These are phyloP conservation scores for Formicarius rufipectus DNA, from an alignment of 2,113 vertebrate species.

Conservation along the genomic window DNA sequence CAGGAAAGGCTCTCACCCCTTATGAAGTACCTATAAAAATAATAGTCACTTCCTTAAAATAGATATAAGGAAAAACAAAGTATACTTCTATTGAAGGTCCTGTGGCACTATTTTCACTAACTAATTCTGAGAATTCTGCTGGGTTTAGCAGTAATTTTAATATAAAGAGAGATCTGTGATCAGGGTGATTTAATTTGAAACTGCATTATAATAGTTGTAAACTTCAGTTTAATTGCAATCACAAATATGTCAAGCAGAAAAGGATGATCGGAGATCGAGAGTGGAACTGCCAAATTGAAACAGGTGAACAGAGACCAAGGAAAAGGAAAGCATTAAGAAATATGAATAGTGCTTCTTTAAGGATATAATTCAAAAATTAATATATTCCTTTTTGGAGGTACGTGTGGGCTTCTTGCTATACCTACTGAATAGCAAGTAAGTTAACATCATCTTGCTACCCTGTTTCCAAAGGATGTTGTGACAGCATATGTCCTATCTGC, in stretches of 20 bases:
- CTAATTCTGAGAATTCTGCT: background rate
- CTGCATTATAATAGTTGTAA: background rate
- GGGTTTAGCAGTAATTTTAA: background rate
- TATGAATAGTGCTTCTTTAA: background rate
- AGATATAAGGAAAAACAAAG: background rate
- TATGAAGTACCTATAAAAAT: background rate
- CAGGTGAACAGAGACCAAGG: background rate
- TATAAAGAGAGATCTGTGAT: background rate
- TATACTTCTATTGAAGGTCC: background rate
- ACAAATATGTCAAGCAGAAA: background rate
- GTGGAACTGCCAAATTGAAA: background rate
- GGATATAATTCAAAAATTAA: background rate
- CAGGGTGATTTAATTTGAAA: background rate
- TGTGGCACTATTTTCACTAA: background rate
- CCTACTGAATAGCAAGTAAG: background rate
- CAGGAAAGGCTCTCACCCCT: background rate
- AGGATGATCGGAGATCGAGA: background rate
- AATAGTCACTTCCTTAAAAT: background rate
- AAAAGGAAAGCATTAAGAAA: background rate
- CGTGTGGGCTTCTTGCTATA: background rate
- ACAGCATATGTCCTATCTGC: background rate
- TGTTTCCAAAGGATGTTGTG: background rate
- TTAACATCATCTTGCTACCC: background rate
- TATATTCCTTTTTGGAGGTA: background rate
- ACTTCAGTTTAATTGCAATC: conserved; percentile 25